Evolutionary conservation across 2,888 invertebrate species (phyloP), one percentile per base, ranked within the genome.

Genomic region (Chaitophorus viminalis): DNA sequence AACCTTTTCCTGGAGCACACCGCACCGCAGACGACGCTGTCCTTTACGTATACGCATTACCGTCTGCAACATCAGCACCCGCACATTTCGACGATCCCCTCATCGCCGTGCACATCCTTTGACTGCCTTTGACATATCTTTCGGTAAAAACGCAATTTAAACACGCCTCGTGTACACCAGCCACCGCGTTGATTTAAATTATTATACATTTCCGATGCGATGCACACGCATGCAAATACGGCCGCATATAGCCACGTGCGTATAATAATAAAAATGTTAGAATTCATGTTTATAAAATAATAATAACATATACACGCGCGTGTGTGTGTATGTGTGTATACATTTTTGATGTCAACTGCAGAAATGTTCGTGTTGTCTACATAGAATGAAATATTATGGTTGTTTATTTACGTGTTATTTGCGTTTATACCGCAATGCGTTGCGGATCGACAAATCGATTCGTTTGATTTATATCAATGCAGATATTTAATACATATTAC

Each of bases 71-170:
- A 21, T 1, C 9, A 25, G 60, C 21, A 60, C 68, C 68, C 25
- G 3, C n/a, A 3, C 68, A 4, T 6, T 25, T 11, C 29, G 3
- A 1, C 11, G 25, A 17, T n/a, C n/a, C 29, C n/a, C 9, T 29
- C n/a, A 29, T 25, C 29, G 3, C 29, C 29, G 11, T 25, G n/a
- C 68, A 25, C 8, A 5, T 1, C 9, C 11, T 29, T n/a, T 29
- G n/a, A 9, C 29, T 68, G 29, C 68, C 17, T n/a, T n/a, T n/a
- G n/a, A n/a, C n/a, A n/a, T 9, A 25, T 29, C 68, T 11, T 11
- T 29, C 68, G 68, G 68, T 68, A 68, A 68, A 68, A 68, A 68
- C 68, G 68, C 29, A 68, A 68, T 68, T 68, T 68, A 68, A 68
- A 68, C 11, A 25, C 29, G 29, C n/a, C 25, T 29, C 29, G n/a